Evolutionary conservation across 2,113 vertebrate species (phyloP), one percentile per base, ranked within the genome.

Genomic region (Osmerus eperlanus): DNA sequence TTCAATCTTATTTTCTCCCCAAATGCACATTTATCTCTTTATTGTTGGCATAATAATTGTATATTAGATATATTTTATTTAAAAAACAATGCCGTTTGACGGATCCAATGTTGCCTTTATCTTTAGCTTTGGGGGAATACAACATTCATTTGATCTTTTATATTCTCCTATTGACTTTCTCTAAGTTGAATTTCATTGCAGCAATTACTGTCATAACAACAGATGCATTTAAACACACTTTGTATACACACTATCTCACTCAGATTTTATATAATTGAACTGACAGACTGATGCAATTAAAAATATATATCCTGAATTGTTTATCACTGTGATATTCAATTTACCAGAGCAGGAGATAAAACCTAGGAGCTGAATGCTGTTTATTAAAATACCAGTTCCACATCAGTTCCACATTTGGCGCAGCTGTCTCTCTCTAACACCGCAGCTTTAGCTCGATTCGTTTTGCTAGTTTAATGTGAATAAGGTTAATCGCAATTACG

Each of bases 31-130:
- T 73, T 53, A 65, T 56, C 65, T 68, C 73, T 67, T 78, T 83
- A 78, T 79, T 76, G 73, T 59, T 65, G 82, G 75, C 0, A 68
- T 83, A 82, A 78, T 81, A 67, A 73, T 78, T 79, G 86, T 73
- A 82, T 77, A 74, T 70, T 70, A 47, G 59, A 68, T 79, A 79
- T 87, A 76, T 88, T 85, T 89, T 82, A 80, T 74, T 84, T 89
- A 88, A 84, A 89, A 87, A 4, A 23, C 32, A 64, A 62, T 79
- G 73, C 82, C 83, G 82, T 1, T 60, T 23, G 62, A 18, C 28
- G 36, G 28, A 18, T 15, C 14, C 16, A 2, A 64, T 15, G 18
- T 81, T 78, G 68, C 63, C 60, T 0, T 79, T 68, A 76, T 75
- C 47, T 66, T 82, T 87, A 78, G 77, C 29, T 19, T 81, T 72